Evolutionary conservation across 37 sponge, comb jelly and placozoan species (phyloP), one percentile per base, ranked within the genome.

Genomic region (Petrosia ficiformis): DNA sequence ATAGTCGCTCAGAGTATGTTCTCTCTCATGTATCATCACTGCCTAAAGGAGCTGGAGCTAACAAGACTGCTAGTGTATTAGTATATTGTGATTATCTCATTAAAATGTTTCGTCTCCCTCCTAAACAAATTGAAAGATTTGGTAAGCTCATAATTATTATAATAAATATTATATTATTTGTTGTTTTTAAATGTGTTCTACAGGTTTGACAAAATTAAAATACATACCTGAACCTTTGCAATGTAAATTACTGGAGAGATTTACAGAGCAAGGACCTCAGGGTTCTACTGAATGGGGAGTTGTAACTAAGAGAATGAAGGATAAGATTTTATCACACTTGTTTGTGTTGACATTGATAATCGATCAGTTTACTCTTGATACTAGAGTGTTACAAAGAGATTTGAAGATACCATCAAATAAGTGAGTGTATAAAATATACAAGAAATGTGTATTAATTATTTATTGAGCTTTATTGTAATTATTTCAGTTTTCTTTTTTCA

Each of bases 1-100:
- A n/a, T 65, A 85, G 87, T 21, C 81, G 81, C 54, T 82, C 87
- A 3, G 73, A 63, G 63, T 87, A 77, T 71, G 66, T 81, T 52
- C 72, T 87, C 26, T 34, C 52, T n/a, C 87, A 71, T 40, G 34
- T 87, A 2, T 33, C 66, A 42, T 24, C 48, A 42, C n/a, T n/a
- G n/a, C n/a, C n/a, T n/a, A n/a, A n/a, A n/a, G n/a, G n/a, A n/a
- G 44, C 3, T 2, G 52, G 52, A 71, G 22, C 44, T 37, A 25
- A 8, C 3, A 3, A 71, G 36, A 77, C 68, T 69, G 68, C 78
- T 33, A 34, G 52, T 39, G 57, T 78, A 2, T 44, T 88, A 59
- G 74, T 82, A 54, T 82, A 82, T 38, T 16, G 37, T 29, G 28
- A 63, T 2, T 74, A 57, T 34, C 75, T 88, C 65, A 68, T 82